These are phyloP conservation scores for Cettia cetti DNA, from an alignment of 2,113 vertebrate species.

Conservation along the genomic window DNA sequence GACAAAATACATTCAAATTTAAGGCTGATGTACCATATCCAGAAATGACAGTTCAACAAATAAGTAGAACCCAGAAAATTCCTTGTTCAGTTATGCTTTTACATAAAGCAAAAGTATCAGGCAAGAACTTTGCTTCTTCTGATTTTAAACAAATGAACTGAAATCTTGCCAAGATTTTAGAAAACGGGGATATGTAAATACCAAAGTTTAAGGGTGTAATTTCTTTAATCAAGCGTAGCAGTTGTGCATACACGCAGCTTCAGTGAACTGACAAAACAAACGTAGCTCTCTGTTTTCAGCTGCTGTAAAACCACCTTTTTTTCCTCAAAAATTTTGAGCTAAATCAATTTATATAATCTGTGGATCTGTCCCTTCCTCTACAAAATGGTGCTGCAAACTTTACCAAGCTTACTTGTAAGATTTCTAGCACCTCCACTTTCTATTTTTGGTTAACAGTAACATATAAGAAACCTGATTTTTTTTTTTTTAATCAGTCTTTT, in stretches of 20 bases:
- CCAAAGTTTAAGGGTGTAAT: background rate
- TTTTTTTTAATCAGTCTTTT: background rate
- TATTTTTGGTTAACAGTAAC: background rate
- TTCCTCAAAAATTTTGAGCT: background rate
- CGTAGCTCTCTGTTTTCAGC: background rate
- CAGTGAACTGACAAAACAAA: background rate
- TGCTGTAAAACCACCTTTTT: background rate
- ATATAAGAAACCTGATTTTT: slow-evolving; percentile 21
- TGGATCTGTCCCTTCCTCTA: background rate
- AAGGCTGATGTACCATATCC: background rate
- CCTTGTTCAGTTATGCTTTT: background rate
- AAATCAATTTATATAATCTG: background rate
- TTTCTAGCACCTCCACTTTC: slow-evolving; percentile 30
- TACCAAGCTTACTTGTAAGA: slow-evolving; percentile 9
- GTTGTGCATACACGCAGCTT: background rate
- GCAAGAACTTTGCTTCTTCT: background rate
- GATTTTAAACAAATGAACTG: background rate
- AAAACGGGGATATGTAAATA: background rate
- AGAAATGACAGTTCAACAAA: background rate
- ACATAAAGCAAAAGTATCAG: background rate
- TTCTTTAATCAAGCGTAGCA: background rate
- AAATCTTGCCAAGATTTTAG: background rate
- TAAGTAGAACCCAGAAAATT: background rate
- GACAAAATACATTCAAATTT: slow-evolving; percentile 3
- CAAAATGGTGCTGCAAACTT: slow-evolving; percentile 29